Evolutionary conservation across 2,888 invertebrate species (phyloP).

Genomic region (Philhelius pedissequus): DNA sequence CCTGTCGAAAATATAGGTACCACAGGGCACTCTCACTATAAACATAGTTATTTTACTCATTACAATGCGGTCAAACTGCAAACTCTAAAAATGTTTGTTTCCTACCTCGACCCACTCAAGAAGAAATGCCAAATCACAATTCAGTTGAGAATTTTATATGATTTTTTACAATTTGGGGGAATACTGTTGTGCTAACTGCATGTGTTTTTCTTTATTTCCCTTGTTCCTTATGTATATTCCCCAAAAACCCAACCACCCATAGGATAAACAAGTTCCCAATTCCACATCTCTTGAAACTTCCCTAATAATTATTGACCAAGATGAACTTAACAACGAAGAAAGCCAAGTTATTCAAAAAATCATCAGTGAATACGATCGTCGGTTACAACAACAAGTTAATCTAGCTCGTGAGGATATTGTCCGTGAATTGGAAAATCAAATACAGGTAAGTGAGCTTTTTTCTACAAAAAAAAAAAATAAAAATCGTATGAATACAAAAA

Average conservation of each 20-base stretch:
- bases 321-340: conserved; percentile 77
- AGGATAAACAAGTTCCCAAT: conserved; percentile 33
- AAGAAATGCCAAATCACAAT: conserved; percentile 21
- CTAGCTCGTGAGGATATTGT: conserved; percentile 85
- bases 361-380: conserved; percentile 79
- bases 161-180: neutral
- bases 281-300: conserved; percentile 70
- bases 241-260: neutral
- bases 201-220: conserved; percentile 73
- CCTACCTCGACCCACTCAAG: conserved; percentile 34
- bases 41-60: too few relatives aligned
- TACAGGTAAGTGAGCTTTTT: conserved; percentile 82
- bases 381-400: conserved; percentile 82
- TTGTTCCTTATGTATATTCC: conserved; percentile 36
- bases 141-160: conserved; percentile 14
- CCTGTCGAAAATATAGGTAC: too few relatives aligned
- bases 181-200: conserved; percentile 73
- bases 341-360: conserved; percentile 77
- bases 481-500: neutral
- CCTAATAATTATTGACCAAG: conserved; percentile 77
- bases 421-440: conserved; percentile 85
- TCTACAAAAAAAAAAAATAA: neutral
- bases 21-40: too few relatives aligned
- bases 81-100: neutral
- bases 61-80: too few relatives aligned